Base-by-base conservation (phyloP, 2,113 vertebrate genomes). In the Gopherus flavomarginatus region DNA sequence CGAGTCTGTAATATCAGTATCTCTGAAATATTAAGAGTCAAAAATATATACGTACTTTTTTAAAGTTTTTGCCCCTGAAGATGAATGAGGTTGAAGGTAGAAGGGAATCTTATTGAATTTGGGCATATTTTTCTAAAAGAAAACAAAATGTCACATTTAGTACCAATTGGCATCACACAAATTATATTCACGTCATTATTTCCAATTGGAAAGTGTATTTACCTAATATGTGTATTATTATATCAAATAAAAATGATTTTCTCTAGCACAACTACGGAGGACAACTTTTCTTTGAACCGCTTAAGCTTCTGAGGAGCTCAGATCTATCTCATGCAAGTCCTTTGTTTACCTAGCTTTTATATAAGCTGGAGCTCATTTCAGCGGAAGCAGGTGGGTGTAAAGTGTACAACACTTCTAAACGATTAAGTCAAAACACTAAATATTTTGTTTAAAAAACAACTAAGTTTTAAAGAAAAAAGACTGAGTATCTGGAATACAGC, bases 31-130 rank as follows among this genome's bases (percentile, higher is more conserved):
- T 10, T 69, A 72, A 69, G 8, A 75, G 62, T 88, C 17, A 75
- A 47, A 83, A 52, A 52, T 65, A 27, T 72, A 87, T 95, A 98
- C 99, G 99, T 98, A 99, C 99, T 99, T 99, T 96, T 99, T 99
- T 72, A 99, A 98, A 62, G 99, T 99, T 98, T 99, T 99, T 96
- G 99, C 99, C 94, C 99, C 99, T 35, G 99, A 99, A 87, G 99
- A 99, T 72, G 99, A 99, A 97, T 99, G 99, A 75, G 99, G 99
- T 98, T 99, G 99, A 98, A 99, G 99, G 99, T 99, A 99, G 99
- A 99, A 99, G 24, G 99, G 99, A 98, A 99, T 99, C 98, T 99
- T 99, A 99, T 99, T 99, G 99, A 99, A 99, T 95, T 99, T 99
- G 97, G 99, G 99, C 99, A 99, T 99, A 96, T 99, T 99, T 99